A percentile compares a stretch with the other conserved stretches of the same genome.
Evolutionary conservation across 1,140 invertebrate genomes (phyloP).

Genomic region (Hyles euphorbiae): DNA sequence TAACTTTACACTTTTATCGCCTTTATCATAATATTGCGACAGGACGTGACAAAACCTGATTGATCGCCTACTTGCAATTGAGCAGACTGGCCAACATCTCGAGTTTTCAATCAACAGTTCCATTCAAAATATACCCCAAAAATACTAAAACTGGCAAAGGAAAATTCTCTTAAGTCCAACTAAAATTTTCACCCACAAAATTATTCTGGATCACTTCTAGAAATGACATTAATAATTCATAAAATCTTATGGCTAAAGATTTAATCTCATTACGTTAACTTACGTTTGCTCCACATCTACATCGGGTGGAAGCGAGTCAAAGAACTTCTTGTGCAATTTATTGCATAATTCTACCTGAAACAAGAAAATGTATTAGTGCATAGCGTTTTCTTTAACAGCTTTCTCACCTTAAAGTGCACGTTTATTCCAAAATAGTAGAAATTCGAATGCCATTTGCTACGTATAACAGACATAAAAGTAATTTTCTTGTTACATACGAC

Average conservation of each 20-base stretch:
- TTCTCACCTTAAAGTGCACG: neutral
- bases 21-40: no score
- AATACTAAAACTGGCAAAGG: neutral
- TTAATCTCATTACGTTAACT: constrained; percentile 51
- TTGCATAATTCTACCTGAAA: constrained; percentile 75
- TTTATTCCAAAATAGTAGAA: neutral
- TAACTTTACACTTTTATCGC: no score
- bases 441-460: no score
- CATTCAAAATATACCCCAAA: no score
- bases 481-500: no score
- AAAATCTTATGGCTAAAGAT: constrained; percentile 31
- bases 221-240: constrained; percentile 30
- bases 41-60: no score
- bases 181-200: constrained; percentile 15
- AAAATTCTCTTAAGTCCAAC: constrained; percentile 4
- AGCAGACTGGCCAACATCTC: no score
- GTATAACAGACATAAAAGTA: no score
- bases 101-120: no score
- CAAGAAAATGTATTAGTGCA: constrained; percentile 71
- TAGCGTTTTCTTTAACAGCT: constrained; percentile 3
- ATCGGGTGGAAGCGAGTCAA: constrained; percentile 43
- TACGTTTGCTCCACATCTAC: constrained; percentile 57
- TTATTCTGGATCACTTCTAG: constrained; percentile 21
- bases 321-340: constrained; percentile 67
- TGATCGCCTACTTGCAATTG: no score